Base-by-base conservation (phyloP, 2,797 vertebrate species). In the Parauchenoglanis ngamensis region DNA sequence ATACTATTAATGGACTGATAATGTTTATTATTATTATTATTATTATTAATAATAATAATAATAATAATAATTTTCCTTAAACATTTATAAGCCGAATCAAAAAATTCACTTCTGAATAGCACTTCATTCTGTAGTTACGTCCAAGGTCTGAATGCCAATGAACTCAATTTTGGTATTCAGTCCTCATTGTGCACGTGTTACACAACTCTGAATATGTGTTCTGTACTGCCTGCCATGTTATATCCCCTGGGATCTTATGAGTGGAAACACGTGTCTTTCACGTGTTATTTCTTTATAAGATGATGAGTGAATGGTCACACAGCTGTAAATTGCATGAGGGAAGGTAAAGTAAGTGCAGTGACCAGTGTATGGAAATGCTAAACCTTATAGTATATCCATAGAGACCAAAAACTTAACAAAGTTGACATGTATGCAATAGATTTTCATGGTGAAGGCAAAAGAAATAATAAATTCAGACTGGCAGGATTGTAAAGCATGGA, bases 221-320 rank as follows among this genome's bases (percentile, higher is more conserved):
- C 56, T 61, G 82, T 46, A 72, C 52, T 40, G 19, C 75, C 82
- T 78, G 78, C 83, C 25, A 46, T 85, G 35, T 83, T 57, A 65
- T 40, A 67, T 40, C 35, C 61, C 46, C 21, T 28, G 35, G 31
- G 80, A 81, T 81, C 65, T 85, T 57, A 57, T 35, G 68, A 88
- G 65, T 25, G 56, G 68, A 63, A 87, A 86, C 86, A 82, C n/a
- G 78, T 90, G 63, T 76, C 59, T 75, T 84, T 86, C 80, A 67
- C 83, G 63, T 86, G 89, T 21, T 70, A 40, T 70, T 75, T 88
- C 35, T 84, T 75, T 46, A 70, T 57, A 84, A 23, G 63, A n/a
- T 88, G 88, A 88, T 76, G 82, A 85, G 80, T 86, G 28, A 79
- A 68, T 7, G 70, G 73, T 89, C 85, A 80, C 78, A 83, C 68